Evolutionary conservation across 2,797 vertebrate genomes (phyloP).

Genomic region (Kryptopterus vitreolus): DNA sequence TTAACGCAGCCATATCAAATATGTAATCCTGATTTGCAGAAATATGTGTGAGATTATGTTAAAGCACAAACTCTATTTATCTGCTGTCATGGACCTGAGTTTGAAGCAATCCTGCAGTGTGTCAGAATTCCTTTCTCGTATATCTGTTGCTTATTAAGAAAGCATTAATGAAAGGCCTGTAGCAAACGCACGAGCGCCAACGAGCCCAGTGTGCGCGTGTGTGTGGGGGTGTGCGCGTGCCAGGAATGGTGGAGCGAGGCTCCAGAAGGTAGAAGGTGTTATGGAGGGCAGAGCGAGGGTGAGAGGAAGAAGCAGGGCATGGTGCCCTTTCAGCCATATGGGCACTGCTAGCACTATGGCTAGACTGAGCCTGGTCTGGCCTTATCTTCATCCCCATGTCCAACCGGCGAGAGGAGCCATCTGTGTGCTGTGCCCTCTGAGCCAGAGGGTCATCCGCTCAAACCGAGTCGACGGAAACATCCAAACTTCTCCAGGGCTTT

Average conservation of each 20-base stretch:
- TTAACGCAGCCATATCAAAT: too few relatives aligned
- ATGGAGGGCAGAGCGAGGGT: slow-evolving; percentile 67
- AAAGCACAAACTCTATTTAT: slow-evolving; percentile 4
- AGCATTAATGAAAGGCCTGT: slow-evolving; percentile 42
- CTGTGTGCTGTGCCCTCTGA: slow-evolving; percentile 55
- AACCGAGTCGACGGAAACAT: slow-evolving; percentile 51
- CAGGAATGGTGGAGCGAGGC: slow-evolving; percentile 53
- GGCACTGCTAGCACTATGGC: slow-evolving; percentile 44
- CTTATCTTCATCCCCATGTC: slow-evolving; percentile 43
- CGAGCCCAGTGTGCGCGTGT: slow-evolving; percentile 7
- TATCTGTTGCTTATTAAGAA: slow-evolving; percentile 42
- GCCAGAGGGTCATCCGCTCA: slow-evolving; percentile 56
- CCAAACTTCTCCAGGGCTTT: slow-evolving; percentile 27
- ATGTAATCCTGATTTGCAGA: neutral
- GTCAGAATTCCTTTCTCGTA: slow-evolving; percentile 34
- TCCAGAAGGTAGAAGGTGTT: slow-evolving; percentile 68
- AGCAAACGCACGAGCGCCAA: neutral
- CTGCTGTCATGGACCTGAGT: slow-evolving; percentile 8
- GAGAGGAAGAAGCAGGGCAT: slow-evolving; percentile 59
- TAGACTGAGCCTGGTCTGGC: slow-evolving; percentile 38
- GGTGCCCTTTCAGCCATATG: slow-evolving; percentile 58
- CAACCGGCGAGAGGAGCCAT: slow-evolving; percentile 55
- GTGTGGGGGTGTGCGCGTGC: slow-evolving; percentile 34
- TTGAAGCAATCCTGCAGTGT: slow-evolving; percentile 6
- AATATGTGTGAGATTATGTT: slow-evolving; percentile 24